Base-by-base conservation (phyloP, 2,113 vertebrate genomes). In the Dicaeum eximium region DNA sequence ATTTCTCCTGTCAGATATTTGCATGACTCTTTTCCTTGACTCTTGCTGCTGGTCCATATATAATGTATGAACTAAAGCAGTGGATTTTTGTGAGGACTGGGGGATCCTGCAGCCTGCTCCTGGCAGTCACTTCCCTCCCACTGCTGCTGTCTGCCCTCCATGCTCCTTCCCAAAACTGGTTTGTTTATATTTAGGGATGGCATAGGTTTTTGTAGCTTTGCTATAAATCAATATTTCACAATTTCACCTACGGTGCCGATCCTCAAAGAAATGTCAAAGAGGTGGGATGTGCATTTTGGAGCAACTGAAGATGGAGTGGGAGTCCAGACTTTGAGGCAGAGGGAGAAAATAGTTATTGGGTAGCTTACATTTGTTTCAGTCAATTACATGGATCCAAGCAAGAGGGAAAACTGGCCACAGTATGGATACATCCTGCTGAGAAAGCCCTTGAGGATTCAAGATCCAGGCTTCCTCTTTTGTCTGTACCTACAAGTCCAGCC, bases 351-450 rank as follows among this genome's bases (percentile, higher is more conserved):
- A n/a, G 7, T 67, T 75, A 56, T 22, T 38, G n/a, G 0, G 5
- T 48, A 57, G 5, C 10, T 79, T 77, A 54, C 11, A 4, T 77
- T 86, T 58, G 3, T 78, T 92, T 88, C 30, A 18, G 33, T 66
- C 10, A 6, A 33, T 80, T 80, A 13, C 1, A 1, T 18, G 23
- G 11, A 80, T 70, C 31, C 27, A 62, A 35, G 50, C 16, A 77
- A 72, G 71, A 73, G 7, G 9, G 6, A n/a, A 42, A 57, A 24
- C 24, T 73, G 1, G 19, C 7, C 3, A 4, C 14, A 23, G 16
- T 27, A 64, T 13, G 5, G 64, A 47, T 25, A 24, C 0, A 0
- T 44, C 17, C 48, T 40, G 30, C 33, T 11, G 33, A 80, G 66
- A 70, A 35, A 92, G 50, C 15, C 8, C 27, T 35, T 35, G 16